A percentile compares a stretch with the other conserved stretches of the same genome.
These are phyloP conservation scores for Diaperis boleti DNA, from an alignment of 2,888 invertebrate species.

Conservation along the genomic window DNA sequence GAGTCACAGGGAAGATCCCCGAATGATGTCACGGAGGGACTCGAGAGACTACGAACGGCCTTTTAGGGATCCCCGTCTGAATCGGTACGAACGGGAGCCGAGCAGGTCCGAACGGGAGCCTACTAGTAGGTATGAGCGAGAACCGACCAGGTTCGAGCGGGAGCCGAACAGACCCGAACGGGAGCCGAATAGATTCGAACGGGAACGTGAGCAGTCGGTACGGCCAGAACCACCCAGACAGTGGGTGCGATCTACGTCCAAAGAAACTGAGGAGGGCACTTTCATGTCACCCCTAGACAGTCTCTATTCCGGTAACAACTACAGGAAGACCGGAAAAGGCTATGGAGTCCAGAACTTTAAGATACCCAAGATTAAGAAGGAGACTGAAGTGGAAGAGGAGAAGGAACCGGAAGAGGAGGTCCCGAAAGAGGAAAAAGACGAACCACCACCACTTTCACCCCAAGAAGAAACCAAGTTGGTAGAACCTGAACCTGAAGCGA, in stretches of 20 bases:
- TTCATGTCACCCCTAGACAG: slow-evolving; percentile 68
- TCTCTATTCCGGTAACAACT: slow-evolving; percentile 65
- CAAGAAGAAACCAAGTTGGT: no score
- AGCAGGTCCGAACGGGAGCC: no score
- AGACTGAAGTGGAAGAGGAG: slow-evolving; percentile 12
- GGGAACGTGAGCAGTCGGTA: not conserved
- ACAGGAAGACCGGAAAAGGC: slow-evolving; percentile 64
- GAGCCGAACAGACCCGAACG: slow-evolving; percentile 23
- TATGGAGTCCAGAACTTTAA: slow-evolving; percentile 69
- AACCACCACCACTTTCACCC: no score
- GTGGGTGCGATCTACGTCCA: slow-evolving; percentile 43
- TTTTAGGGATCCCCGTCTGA: slow-evolving; percentile 28
- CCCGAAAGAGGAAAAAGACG: not conserved
- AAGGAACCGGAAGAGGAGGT: not conserved
- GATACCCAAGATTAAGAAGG: slow-evolving; percentile 63
- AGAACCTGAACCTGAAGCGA: not conserved
- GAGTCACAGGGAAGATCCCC: slow-evolving; percentile 1
- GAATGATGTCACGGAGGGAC: slow-evolving; percentile 8
- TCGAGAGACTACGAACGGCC: slow-evolving; percentile 13
- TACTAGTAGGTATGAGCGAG: no score
- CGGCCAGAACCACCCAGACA: no score
- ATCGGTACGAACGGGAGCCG: slow-evolving; percentile 21
- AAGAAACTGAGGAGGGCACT: slow-evolving; percentile 59
- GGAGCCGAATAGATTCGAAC: slow-evolving; percentile 1
- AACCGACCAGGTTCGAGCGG: not conserved